These are phyloP conservation scores for Leptinotarsa haldemani DNA, from an alignment of 2,888 invertebrate species.

Conservation along the genomic window DNA sequence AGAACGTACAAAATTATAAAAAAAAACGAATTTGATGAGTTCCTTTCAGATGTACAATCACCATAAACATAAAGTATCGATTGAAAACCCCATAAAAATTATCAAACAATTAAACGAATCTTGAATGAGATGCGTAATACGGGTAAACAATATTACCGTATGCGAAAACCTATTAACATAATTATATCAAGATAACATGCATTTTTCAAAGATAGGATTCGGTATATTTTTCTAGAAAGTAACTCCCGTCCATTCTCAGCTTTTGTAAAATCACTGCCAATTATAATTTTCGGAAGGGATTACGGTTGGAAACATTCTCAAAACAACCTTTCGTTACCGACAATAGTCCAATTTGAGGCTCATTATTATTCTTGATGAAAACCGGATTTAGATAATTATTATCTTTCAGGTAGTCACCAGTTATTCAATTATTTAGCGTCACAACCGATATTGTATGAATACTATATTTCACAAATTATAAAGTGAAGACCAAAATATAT, in stretches of 20 bases:
- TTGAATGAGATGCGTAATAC: too few relatives aligned
- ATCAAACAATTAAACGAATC: too few relatives aligned
- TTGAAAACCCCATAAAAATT: too few relatives aligned
- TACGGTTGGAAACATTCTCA: not conserved
- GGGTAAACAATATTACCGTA: too few relatives aligned
- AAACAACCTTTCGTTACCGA: not conserved
- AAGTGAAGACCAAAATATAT: not conserved
- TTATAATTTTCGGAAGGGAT: not conserved
- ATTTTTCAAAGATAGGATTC: too few relatives aligned
- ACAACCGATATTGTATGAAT: not conserved
- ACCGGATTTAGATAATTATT: slow-evolving; percentile 4
- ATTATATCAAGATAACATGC: too few relatives aligned
- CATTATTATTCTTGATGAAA: not conserved
- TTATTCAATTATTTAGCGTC: not conserved
- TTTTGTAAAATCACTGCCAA: not conserved
- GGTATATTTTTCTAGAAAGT: too few relatives aligned
- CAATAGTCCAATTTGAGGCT: not conserved
- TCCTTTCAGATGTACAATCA: too few relatives aligned
- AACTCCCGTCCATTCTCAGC: not conserved
- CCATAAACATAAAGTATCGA: too few relatives aligned
- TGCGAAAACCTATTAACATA: too few relatives aligned
- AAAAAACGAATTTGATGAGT: too few relatives aligned
- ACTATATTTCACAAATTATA: not conserved
- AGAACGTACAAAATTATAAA: too few relatives aligned
- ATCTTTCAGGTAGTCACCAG: not conserved